phyloP scores from a whole-genome alignment of 2,888 invertebrate genomes.

The Perithous albicinctus region DNA sequence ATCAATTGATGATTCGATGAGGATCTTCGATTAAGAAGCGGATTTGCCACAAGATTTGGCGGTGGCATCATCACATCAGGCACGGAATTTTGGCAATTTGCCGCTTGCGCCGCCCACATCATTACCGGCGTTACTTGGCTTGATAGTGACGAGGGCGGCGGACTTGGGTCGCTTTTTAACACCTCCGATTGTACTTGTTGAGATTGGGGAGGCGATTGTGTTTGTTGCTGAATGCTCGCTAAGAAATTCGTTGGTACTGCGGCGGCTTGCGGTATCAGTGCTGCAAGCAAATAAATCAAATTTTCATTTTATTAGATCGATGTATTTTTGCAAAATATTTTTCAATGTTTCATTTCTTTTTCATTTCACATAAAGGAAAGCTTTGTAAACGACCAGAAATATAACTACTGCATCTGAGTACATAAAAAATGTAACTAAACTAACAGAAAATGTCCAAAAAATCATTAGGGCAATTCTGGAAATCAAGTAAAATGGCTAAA shows the following conservation, averaged over 20 bases:
- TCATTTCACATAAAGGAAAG: no score
- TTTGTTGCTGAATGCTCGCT: slow-evolving; percentile 65
- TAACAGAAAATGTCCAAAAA: no score
- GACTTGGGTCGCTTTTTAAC: slow-evolving; percentile 81
- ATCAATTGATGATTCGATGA: slow-evolving; percentile 86
- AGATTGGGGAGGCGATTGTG: slow-evolving; percentile 40
- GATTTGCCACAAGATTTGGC: slow-evolving; percentile 87
- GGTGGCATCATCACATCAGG: slow-evolving; percentile 90
- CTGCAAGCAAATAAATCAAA: slow-evolving; percentile 66
- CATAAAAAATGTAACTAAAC: no score
- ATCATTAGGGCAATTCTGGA: no score
- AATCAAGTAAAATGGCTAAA: no score
- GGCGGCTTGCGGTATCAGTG: slow-evolving; percentile 74
- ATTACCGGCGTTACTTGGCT: slow-evolving; percentile 80
- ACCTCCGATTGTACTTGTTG: slow-evolving; percentile 73
- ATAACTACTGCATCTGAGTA: no score
- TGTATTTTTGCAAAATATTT: no score
- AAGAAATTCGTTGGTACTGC: slow-evolving; percentile 70
- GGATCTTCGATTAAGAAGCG: slow-evolving; percentile 85
- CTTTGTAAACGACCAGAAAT: no score
- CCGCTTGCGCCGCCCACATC: slow-evolving; percentile 78
- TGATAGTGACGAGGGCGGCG: slow-evolving; percentile 76
- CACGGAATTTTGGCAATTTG: slow-evolving; percentile 77
- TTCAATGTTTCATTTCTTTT: no score
- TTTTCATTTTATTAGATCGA: neutral